These are phyloP conservation scores for Ptyas mucosa DNA, from an alignment of 2,113 vertebrate species.

Conservation along the genomic window DNA sequence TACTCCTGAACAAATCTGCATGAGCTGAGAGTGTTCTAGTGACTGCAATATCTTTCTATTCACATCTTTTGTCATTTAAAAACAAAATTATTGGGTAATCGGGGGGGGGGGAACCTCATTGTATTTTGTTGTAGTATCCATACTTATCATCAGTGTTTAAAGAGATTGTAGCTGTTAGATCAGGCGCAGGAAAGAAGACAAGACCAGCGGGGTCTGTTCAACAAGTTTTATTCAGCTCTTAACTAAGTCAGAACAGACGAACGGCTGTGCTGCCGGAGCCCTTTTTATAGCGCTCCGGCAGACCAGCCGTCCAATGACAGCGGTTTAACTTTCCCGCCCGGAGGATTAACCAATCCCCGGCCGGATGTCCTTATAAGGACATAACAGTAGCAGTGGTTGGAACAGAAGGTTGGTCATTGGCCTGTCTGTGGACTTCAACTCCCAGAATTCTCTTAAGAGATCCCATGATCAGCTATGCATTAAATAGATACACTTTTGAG, in stretches of 20 bases:
- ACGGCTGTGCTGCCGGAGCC: no score
- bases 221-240: no score
- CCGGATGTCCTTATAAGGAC: no score
- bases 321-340: no score
- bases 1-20: not conserved
- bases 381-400: no score
- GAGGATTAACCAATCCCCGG: no score
- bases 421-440: not conserved
- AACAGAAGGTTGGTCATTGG: not conserved
- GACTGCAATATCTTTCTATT: not conserved
- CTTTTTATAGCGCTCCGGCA: no score
- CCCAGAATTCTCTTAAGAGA: not conserved
- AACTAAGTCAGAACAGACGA: no score
- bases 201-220: no score
- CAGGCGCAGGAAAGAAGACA: no score
- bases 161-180: no score
- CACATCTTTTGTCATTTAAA: not conserved
- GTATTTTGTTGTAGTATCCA: not conserved
- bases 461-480: not conserved
- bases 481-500: not conserved
- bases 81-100: not conserved
- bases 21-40: not conserved
- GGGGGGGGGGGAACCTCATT: not conserved
- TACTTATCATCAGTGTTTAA: not conserved
- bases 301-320: no score